Evolutionary conservation across 2,113 vertebrate genomes (phyloP).

Genomic region (Cinclus mexicanus): DNA sequence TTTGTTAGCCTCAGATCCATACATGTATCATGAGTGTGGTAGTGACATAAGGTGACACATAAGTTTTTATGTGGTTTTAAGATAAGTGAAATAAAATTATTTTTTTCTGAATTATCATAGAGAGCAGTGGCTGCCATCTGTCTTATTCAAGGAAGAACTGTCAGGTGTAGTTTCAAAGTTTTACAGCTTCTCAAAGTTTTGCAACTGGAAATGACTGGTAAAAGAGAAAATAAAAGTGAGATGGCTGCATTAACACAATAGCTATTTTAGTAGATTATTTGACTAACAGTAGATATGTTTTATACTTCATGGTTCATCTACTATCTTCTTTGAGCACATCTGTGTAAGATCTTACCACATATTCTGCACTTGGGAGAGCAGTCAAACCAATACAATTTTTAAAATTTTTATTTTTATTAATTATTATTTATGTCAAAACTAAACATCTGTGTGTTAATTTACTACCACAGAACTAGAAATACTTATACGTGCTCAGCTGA

Average conservation of each 20-base stretch:
- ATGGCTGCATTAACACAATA: background rate
- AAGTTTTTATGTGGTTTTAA: background rate
- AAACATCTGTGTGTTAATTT: background rate
- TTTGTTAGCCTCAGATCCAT: background rate
- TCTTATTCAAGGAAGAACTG: background rate
- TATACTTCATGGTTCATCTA: background rate
- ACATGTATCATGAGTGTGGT: background rate
- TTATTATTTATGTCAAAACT: background rate
- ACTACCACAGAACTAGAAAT: background rate
- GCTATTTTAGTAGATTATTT: background rate
- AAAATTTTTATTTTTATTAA: background rate
- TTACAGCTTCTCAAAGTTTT: background rate
- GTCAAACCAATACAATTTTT: background rate
- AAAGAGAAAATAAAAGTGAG: background rate
- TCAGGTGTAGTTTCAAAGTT: background rate
- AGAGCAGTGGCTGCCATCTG: accelerated
- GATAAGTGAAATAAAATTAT: background rate
- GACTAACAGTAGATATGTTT: background rate
- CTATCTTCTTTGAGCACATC: background rate
- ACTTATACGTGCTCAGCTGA: background rate
- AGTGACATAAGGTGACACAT: background rate
- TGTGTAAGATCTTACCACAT: background rate
- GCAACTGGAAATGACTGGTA: background rate
- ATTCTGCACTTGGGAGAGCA: background rate
- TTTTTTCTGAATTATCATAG: background rate